Conservation (phyloP, 2,888 invertebrate genomes). For the Eupithecia tripunctaria region DNA sequence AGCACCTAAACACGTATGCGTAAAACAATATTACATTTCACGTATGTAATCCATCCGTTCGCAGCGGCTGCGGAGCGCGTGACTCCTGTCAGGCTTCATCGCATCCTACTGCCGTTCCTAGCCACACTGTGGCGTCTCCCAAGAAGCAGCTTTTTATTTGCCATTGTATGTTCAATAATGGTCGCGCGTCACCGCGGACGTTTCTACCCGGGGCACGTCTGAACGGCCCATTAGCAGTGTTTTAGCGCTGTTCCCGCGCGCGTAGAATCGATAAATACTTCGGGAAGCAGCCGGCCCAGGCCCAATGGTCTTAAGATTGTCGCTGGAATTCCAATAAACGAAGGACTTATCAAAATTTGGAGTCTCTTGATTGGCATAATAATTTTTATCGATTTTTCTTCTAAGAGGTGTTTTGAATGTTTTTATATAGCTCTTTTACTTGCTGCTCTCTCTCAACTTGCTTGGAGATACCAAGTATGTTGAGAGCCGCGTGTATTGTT, state of each 20-base stretch:
- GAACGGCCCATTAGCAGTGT: slow-evolving; percentile 33
- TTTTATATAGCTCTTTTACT: neutral
- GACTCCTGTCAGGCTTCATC: neutral
- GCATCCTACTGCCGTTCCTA: neutral
- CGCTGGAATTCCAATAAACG: slow-evolving; percentile 8
- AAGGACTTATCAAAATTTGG: neutral
- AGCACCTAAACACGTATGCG: neutral
- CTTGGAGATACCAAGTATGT: too few species aligned
- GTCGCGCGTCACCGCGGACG: slow-evolving; percentile 30
- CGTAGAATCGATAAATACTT: slow-evolving; percentile 14
- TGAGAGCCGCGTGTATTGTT: too few species aligned
- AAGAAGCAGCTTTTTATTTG: slow-evolving; percentile 21
- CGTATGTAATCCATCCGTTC: neutral
- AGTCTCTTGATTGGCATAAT: neutral
- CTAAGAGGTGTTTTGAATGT: neutral
- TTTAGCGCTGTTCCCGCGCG: slow-evolving; percentile 11
- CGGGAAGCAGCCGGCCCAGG: neutral
- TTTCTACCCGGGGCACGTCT: slow-evolving; percentile 41
- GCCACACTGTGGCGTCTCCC: neutral
- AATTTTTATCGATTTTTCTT: neutral
- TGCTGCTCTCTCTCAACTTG: neutral
- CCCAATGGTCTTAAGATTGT: neutral
- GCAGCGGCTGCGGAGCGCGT: neutral
- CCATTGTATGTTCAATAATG: slow-evolving; percentile 27
- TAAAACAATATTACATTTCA: neutral